These are phyloP conservation scores for Tipula confusa DNA, from an alignment of 2,888 invertebrate species.

Conservation along the genomic window DNA sequence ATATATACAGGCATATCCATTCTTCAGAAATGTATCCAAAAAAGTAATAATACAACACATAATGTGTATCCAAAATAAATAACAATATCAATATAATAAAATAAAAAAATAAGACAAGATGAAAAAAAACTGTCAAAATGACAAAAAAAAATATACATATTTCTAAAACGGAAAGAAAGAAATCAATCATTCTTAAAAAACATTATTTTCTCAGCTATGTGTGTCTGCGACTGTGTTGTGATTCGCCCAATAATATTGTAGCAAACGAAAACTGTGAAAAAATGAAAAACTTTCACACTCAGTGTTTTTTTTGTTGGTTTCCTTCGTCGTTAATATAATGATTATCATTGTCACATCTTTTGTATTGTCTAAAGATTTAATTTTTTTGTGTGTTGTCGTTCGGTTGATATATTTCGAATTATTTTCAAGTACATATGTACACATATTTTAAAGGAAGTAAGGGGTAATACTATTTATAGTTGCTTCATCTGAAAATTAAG, in stretches of 20 bases:
- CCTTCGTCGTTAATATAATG: conserved; percentile 3
- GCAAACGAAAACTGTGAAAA: background rate
- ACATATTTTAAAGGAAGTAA: too few species aligned
- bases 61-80: conserved; percentile 25
- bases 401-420: background rate
- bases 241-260: background rate
- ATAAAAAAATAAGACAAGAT: conserved; percentile 37
- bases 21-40: background rate
- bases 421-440: background rate
- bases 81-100: conserved; percentile 13
- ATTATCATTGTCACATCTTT: conserved; percentile 25
- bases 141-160: conserved; percentile 32
- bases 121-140: conserved; percentile 48
- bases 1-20: too few species aligned
- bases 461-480: too few species aligned
- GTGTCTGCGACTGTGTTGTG: background rate
- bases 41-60: background rate
- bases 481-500: too few species aligned
- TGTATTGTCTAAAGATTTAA: conserved; percentile 14
- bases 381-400: background rate
- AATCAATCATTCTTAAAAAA: conserved; percentile 34
- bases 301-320: background rate
- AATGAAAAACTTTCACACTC: conserved; percentile 8
- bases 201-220: conserved; percentile 27
- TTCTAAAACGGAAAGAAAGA: conserved; percentile 31